A percentile compares a stretch with the other conserved stretches of the same genome.
Evolutionary conservation across 2,888 invertebrate genomes (phyloP).

Genomic region (Spisula solida): DNA sequence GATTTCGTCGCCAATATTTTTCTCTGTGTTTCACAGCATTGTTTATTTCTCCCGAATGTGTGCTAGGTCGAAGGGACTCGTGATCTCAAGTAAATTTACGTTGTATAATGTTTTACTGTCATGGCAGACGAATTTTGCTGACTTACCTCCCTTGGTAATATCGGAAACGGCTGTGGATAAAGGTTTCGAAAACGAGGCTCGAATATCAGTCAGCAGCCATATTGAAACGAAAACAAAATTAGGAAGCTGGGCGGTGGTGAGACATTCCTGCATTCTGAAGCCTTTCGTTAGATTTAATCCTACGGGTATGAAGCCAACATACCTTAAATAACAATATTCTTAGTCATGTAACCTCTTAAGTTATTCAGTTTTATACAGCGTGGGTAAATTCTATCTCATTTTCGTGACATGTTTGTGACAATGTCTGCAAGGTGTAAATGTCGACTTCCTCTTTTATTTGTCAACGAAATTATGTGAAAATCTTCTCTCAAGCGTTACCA

Average conservation of each 20-base stretch:
- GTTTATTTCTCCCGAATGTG: not conserved
- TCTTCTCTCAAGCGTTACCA: not conserved
- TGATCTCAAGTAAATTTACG: not conserved
- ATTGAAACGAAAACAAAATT: constrained; percentile 63
- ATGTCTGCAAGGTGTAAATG: constrained; percentile 13
- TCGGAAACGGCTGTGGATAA: constrained; percentile 61
- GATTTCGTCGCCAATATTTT: not conserved
- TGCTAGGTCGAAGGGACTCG: not conserved
- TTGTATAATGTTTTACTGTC: not conserved
- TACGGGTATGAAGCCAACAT: constrained; percentile 20
- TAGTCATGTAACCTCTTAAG: not conserved
- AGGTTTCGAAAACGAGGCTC: constrained; percentile 63
- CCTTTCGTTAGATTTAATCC: not conserved
- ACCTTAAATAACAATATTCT: not conserved
- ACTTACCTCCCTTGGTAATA: constrained; percentile 20
- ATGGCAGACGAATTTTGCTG: constrained; percentile 6
- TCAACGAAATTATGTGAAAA: not conserved
- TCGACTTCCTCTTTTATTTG: not conserved
- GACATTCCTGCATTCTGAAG: constrained; percentile 36
- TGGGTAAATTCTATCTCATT: not conserved
- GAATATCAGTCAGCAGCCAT: constrained; percentile 71
- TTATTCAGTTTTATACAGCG: not conserved
- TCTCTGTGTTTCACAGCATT: not conserved
- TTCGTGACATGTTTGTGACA: constrained; percentile 12
- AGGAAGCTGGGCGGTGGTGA: constrained; percentile 52